A percentile compares a stretch with the other conserved stretches of the same genome.
These are phyloP conservation scores for Vidua chalybeata DNA, from an alignment of 2,113 vertebrate genomes.

Conservation along the genomic window DNA sequence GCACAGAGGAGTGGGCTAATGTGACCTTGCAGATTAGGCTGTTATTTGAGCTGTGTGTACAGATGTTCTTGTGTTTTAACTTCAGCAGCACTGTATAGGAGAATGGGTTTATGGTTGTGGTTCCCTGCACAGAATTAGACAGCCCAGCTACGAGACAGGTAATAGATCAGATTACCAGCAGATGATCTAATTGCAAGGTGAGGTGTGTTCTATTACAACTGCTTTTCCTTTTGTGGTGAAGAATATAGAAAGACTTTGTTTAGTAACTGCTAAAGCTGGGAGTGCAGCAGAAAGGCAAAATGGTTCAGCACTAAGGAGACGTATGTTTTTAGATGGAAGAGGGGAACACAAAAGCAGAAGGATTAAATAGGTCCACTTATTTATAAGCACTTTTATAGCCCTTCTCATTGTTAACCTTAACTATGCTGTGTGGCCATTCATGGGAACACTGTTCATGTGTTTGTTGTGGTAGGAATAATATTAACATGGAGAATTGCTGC, in stretches of 20 bases:
- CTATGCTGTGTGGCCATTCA: background rate
- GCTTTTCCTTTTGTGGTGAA: background rate
- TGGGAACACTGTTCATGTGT: background rate
- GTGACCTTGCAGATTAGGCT: background rate
- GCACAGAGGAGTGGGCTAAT: background rate
- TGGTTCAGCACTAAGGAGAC: background rate
- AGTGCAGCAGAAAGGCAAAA: background rate
- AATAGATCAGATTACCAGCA: conserved; percentile 10
- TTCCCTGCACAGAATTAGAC: background rate
- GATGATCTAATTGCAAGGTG: conserved; percentile 16
- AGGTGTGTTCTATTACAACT: background rate
- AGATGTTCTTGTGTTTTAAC: background rate
- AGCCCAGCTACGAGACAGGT: background rate
- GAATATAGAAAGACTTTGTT: background rate
- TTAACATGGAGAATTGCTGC: background rate
- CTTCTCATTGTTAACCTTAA: background rate
- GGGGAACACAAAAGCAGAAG: background rate
- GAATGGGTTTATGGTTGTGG: background rate
- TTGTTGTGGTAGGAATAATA: background rate
- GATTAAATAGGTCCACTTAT: background rate
- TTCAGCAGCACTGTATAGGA: background rate
- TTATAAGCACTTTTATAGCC: background rate
- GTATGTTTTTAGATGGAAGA: background rate
- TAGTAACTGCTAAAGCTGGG: background rate
- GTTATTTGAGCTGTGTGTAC: background rate